These are phyloP conservation scores for Rhyacophila evoluta DNA, from an alignment of 2,888 invertebrate genomes.

Conservation along the genomic window DNA sequence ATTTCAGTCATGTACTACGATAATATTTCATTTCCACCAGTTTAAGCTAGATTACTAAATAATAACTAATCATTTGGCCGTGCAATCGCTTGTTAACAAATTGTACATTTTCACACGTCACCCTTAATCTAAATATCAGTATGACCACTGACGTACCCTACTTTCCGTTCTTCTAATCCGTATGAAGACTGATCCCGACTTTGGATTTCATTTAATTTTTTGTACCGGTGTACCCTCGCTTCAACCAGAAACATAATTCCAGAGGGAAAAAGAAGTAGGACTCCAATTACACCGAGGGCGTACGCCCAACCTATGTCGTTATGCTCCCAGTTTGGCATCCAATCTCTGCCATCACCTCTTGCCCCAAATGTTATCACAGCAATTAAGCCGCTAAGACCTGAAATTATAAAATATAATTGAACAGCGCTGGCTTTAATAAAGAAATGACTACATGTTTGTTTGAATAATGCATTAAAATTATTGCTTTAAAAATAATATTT, in stretches of 20 bases:
- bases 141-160: conserved; percentile 70
- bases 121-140: conserved; percentile 75
- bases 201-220: conserved; percentile 77
- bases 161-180: conserved; percentile 76
- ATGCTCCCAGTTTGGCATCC: conserved; percentile 97
- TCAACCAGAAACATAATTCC: conserved; percentile 87
- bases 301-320: conserved; percentile 96
- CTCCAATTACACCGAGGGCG: conserved; percentile 86
- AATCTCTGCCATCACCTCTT: conserved; percentile 90
- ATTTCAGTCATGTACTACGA: too few relatives aligned
- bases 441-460: too few relatives aligned
- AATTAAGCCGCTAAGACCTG: conserved; percentile 84
- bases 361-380: conserved; percentile 91
- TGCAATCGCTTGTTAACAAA: neutral
- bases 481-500: too few relatives aligned
- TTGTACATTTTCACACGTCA: neutral
- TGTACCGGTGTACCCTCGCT: conserved; percentile 82
- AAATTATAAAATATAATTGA: conserved; percentile 56
- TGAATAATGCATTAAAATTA: too few relatives aligned
- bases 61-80: too few relatives aligned
- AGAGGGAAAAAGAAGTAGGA: conserved; percentile 79
- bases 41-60: neutral
- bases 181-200: conserved; percentile 76
- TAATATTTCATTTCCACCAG: too few relatives aligned
- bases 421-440: too few relatives aligned